phyloP scores from a whole-genome alignment of 1,140 invertebrate genomes.

The Varroa destructor region DNA sequence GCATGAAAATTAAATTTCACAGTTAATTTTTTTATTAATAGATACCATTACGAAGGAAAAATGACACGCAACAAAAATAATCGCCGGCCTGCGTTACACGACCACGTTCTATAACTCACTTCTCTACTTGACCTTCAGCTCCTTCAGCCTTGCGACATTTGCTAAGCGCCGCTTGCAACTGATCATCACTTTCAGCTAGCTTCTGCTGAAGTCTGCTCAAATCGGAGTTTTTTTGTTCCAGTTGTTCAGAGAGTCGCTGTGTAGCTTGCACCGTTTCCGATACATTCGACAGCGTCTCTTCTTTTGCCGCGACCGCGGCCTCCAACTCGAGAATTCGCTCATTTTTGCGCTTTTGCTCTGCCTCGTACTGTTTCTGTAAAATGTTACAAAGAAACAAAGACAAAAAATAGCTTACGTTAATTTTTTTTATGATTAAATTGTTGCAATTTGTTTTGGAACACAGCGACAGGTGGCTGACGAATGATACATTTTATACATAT shows the following conservation, averaged over 20 bases:
- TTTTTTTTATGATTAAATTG: no score
- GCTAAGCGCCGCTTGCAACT: not conserved
- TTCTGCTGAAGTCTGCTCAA: conserved; percentile 22
- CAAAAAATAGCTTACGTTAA: no score
- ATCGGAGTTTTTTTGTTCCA: conserved; percentile 1
- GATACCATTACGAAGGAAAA: no score
- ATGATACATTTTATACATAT: no score
- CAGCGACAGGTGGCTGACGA: no score
- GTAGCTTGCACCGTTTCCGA: conserved; percentile 6
- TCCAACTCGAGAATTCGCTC: conserved; percentile 10
- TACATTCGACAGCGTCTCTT: conserved; percentile 4
- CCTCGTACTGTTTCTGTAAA: conserved; percentile 2
- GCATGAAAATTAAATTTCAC: no score
- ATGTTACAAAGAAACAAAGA: not conserved
- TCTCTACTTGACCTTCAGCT: not conserved
- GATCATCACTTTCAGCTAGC: not conserved
- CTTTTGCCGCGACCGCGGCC: not conserved
- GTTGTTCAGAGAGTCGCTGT: not conserved
- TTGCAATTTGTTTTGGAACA: no score
- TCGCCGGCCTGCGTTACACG: no score
- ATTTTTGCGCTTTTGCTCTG: not conserved
- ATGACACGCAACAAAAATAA: no score
- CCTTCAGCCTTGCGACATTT: conserved; percentile 7
- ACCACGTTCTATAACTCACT: not conserved
- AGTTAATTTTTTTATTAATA: no score